Percentiles rank a stretch among this genome's conserved stretches.
phyloP scores from a whole-genome alignment of 2,113 vertebrate species.

The Hippocampus guttulatus region DNA sequence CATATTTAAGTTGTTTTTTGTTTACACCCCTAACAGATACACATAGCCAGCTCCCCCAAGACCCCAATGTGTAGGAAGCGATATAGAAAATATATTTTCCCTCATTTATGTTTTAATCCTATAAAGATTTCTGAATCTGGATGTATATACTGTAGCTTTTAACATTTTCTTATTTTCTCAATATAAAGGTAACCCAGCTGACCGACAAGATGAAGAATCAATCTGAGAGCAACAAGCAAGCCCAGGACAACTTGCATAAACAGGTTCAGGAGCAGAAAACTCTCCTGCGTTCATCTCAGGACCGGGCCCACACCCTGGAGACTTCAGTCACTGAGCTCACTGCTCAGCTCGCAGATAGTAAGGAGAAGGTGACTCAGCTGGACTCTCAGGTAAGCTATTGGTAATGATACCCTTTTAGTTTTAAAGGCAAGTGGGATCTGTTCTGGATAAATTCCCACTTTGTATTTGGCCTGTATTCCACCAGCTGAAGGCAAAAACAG shows the following conservation, averaged over 20 bases:
- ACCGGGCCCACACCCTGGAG: conserved; percentile 86
- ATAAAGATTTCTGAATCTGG: not conserved
- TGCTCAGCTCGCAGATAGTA: conserved; percentile 85
- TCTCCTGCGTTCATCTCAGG: conserved; percentile 84
- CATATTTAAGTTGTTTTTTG: no score
- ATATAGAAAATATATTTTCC: not conserved
- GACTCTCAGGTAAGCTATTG: conserved; percentile 82
- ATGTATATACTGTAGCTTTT: not conserved
- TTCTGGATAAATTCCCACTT: not conserved
- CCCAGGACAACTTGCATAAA: conserved; percentile 93
- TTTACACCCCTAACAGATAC: no score
- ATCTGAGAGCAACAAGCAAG: conserved; percentile 97
- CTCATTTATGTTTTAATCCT: not conserved
- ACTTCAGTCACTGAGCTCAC: conserved; percentile 78
- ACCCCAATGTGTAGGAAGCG: not conserved
- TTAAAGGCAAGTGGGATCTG: not conserved
- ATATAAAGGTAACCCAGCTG: conserved; percentile 82
- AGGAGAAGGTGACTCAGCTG: conserved; percentile 88
- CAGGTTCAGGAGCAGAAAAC: conserved; percentile 96
- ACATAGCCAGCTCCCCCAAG: not conserved
- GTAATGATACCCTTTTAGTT: not conserved
- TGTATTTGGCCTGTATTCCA: conserved; percentile 25
- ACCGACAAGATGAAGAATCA: conserved; percentile 97
- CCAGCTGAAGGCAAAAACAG: conserved; percentile 95
- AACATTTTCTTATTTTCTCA: not conserved